phyloP scores from a whole-genome alignment of 2,797 vertebrate species.

The Alcedo atthis region DNA sequence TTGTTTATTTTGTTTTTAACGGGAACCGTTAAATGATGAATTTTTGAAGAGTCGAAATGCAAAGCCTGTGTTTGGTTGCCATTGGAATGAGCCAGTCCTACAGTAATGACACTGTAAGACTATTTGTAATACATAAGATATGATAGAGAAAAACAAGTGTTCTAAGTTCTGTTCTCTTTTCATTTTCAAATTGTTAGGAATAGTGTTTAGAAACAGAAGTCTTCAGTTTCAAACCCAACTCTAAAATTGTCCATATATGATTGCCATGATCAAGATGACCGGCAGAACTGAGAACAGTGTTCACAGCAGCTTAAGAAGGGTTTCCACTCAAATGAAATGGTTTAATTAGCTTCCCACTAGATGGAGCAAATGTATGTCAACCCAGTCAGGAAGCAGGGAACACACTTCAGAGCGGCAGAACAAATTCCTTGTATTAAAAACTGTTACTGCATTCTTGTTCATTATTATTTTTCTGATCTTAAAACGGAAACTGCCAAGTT shows the following conservation, averaged over 20 bases:
- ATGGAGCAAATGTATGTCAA: conserved; percentile 19
- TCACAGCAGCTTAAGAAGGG: not conserved
- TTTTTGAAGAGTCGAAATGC: not conserved
- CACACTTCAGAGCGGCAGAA: not conserved
- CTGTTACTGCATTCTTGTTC: not conserved
- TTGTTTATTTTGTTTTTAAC: not conserved
- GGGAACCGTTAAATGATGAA: accelerated
- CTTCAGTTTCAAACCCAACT: not conserved
- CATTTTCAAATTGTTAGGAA: not conserved
- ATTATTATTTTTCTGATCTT: not conserved
- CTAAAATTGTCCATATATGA: not conserved
- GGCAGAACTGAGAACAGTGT: not conserved
- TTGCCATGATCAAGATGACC: not conserved
- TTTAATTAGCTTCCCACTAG: conserved; percentile 37
- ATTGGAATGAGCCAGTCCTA: not conserved
- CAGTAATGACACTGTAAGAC: not conserved
- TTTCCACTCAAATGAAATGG: not conserved
- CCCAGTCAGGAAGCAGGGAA: not conserved
- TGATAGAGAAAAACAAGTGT: not conserved
- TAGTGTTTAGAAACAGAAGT: not conserved
- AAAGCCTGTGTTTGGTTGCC: not conserved
- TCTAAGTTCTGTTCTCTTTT: not conserved
- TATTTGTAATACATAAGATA: not conserved
- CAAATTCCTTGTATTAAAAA: not conserved
- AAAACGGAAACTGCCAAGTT: not conserved